These are phyloP conservation scores for Pitta sordida DNA, from an alignment of 2,113 vertebrate species.

Conservation along the genomic window DNA sequence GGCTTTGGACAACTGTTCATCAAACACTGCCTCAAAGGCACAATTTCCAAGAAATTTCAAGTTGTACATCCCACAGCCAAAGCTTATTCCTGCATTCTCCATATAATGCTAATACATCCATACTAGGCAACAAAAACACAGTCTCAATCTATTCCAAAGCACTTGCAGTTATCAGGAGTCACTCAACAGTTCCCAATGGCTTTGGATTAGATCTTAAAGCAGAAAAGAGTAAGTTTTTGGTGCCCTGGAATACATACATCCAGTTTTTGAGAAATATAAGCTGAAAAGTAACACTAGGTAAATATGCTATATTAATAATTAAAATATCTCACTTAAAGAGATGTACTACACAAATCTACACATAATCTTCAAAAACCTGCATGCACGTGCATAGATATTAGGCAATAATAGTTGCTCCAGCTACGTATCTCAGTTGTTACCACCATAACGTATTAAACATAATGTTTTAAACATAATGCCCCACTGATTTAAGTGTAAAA, in stretches of 20 bases:
- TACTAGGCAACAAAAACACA: background rate
- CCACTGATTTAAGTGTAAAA: background rate
- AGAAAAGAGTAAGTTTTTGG: background rate
- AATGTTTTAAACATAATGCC: background rate
- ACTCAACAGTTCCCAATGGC: background rate
- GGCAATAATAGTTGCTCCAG: background rate
- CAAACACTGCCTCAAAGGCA: background rate
- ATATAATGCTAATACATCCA: background rate
- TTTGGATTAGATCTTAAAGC: background rate
- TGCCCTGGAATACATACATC: background rate
- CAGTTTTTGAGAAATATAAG: background rate
- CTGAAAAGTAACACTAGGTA: background rate
- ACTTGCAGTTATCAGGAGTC: background rate
- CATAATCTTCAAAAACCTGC: background rate
- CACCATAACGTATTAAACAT: background rate
- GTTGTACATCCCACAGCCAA: background rate
- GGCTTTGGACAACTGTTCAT: background rate
- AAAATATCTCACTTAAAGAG: background rate
- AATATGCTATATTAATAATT: background rate
- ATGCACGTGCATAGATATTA: background rate
- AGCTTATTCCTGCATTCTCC: background rate
- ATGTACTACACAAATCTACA: background rate
- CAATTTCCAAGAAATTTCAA: background rate
- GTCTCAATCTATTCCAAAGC: background rate
- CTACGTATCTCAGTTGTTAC: background rate